Percentiles rank a stretch among this genome's conserved stretches.
Evolutionary conservation across 37 sponge, comb jelly and placozoan genomes (phyloP).

Genomic region (Crambe crambe): DNA sequence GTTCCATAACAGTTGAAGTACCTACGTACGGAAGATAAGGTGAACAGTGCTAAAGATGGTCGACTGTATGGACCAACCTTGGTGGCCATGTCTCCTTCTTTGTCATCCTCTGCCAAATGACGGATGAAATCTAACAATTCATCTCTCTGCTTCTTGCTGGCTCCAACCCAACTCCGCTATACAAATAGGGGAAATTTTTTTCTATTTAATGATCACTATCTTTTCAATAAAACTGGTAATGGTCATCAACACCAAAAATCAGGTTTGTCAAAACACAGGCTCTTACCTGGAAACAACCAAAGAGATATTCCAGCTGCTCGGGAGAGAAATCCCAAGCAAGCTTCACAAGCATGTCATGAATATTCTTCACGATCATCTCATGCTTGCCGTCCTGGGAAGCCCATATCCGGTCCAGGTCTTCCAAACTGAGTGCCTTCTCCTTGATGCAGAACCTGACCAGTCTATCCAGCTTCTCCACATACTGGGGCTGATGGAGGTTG

Average conservation of each 20-base stretch:
- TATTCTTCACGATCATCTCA: constrained; percentile 97
- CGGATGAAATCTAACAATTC: constrained; percentile 96
- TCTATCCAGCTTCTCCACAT: constrained; percentile 96
- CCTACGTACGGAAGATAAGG: constrained; percentile 37
- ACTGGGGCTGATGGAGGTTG: constrained; percentile 96
- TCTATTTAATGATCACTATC: neutral
- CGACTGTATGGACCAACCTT: constrained; percentile 52
- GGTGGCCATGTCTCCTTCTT: constrained; percentile 95
- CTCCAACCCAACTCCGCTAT: constrained; percentile 90
- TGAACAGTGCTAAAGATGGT: neutral
- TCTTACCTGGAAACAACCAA: constrained; percentile 89
- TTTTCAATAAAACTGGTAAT: neutral
- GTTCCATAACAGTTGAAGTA: constrained; percentile 91
- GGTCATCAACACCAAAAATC: neutral
- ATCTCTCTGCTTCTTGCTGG: constrained; percentile 86
- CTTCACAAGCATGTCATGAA: constrained; percentile 93
- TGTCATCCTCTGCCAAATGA: constrained; percentile 98
- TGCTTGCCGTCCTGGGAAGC: constrained; percentile 95
- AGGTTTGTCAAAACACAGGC: neutral
- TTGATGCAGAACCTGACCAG: constrained; percentile 85
- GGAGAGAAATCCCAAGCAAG: constrained; percentile 97
- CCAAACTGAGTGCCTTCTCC: constrained; percentile 73
- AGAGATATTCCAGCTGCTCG: constrained; percentile 91
- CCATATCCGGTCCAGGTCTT: constrained; percentile 92
- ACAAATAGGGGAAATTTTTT: neutral